A percentile compares a stretch with the other conserved stretches of the same genome.
Conservation (phyloP, 2,113 vertebrate species). For the Misgurnus anguillicaudatus region DNA sequence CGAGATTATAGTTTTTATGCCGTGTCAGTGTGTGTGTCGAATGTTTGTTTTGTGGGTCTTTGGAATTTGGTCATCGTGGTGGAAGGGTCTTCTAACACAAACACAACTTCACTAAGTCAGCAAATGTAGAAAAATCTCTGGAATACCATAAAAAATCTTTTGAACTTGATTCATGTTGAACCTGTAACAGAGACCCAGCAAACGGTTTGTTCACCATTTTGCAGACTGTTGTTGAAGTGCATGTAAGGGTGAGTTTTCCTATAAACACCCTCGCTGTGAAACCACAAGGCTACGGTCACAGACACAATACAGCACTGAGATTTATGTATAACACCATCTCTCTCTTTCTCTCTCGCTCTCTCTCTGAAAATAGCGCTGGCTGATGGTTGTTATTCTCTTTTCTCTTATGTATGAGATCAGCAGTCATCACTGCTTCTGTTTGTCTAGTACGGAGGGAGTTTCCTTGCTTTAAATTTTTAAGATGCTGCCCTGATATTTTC, state of each 20-base stretch:
- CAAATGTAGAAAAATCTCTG: neutral
- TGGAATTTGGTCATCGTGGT: no score
- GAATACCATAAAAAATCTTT: no score
- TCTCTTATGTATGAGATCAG: neutral
- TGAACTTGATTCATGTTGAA: neutral
- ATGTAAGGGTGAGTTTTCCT: neutral
- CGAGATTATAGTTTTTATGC: no score
- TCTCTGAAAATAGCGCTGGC: neutral
- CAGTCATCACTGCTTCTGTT: neutral
- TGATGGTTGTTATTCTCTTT: neutral
- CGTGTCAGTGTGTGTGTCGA: no score
- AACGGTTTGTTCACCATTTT: neutral
- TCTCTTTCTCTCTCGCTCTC: neutral
- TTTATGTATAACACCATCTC: neutral
- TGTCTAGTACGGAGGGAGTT: constrained; percentile 4
- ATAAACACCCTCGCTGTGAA: neutral
- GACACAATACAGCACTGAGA: neutral
- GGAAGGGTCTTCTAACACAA: neutral
- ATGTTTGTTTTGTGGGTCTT: no score
- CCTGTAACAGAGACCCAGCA: neutral
- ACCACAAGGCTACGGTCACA: neutral
- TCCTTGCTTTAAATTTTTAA: neutral
- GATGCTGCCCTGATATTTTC: neutral
- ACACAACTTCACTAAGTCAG: neutral
- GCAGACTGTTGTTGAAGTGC: constrained; percentile 16